phyloP scores from a whole-genome alignment of 2,113 vertebrate genomes.

The Pseudolaguvia tuberculata region DNA sequence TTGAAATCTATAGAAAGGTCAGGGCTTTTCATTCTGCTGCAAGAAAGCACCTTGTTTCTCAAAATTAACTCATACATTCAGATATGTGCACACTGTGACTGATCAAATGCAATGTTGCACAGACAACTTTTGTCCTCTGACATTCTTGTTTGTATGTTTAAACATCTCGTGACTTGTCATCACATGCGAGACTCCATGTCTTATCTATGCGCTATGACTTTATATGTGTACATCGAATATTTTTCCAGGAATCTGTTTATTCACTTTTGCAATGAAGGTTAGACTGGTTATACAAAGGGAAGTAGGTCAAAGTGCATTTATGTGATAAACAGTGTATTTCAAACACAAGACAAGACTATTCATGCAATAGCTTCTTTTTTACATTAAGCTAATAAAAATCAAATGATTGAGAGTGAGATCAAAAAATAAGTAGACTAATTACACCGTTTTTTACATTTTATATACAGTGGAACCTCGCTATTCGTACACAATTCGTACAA shows the following conservation, averaged over 20 bases:
- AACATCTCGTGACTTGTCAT: constrained; percentile 11
- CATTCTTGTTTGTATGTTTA: neutral
- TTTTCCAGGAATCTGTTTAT: neutral
- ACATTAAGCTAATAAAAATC: no score
- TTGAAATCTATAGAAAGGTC: neutral
- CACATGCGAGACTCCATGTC: constrained; percentile 1
- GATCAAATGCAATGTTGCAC: constrained; percentile 13
- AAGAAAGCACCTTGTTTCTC: constrained; percentile 15
- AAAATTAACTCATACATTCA: neutral
- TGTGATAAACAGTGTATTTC: neutral
- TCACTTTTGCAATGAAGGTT: neutral
- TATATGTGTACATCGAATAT: neutral
- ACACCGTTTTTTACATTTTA: no score
- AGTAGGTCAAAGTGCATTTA: constrained; percentile 1
- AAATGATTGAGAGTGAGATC: neutral
- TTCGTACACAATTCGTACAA: no score
- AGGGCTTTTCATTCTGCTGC: neutral
- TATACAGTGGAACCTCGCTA: no score
- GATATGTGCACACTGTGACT: neutral
- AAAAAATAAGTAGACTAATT: neutral
- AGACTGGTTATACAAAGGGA: neutral
- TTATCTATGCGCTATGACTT: neutral
- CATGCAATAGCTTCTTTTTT: neutral
- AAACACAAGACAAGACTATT: neutral
- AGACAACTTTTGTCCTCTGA: constrained; percentile 11